Conservation (phyloP, 1,140 invertebrate genomes). For the Pseudomyrmex concolor region DNA sequence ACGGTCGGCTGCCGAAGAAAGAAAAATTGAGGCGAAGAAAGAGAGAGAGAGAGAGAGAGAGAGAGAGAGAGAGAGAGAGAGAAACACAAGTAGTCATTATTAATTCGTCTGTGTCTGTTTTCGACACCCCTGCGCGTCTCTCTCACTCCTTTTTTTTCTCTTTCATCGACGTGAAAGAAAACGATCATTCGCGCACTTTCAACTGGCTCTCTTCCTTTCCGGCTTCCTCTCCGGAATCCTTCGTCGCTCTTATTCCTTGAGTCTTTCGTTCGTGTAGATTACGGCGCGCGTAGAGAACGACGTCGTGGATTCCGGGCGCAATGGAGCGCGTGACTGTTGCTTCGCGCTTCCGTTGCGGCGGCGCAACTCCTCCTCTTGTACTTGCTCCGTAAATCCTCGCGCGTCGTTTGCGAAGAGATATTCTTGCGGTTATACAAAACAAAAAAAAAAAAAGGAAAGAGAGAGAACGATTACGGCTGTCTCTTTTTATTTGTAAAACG, state of each 20-base stretch:
- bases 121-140: slow-evolving; percentile 16
- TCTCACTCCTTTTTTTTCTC: slow-evolving; percentile 27
- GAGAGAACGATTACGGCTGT: background rate
- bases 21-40: slow-evolving; percentile 29
- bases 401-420: slow-evolving; percentile 39
- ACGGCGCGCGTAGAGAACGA: background rate
- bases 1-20: slow-evolving; percentile 45
- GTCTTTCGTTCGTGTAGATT: slow-evolving; percentile 46
- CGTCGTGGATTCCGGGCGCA: slow-evolving; percentile 55
- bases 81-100: slow-evolving; percentile 49
- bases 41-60: too few relatives aligned
- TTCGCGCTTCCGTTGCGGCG: slow-evolving; percentile 37
- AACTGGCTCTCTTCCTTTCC: slow-evolving; percentile 3
- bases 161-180: slow-evolving; percentile 21
- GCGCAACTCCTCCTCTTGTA: background rate
- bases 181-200: slow-evolving; percentile 8
- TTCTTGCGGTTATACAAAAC: slow-evolving; percentile 12
- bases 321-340: slow-evolving; percentile 51
- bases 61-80: background rate
- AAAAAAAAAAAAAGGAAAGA: too few relatives aligned
- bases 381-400: slow-evolving; percentile 40
- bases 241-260: slow-evolving; percentile 6
- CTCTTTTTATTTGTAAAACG: background rate
- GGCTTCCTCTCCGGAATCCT: slow-evolving; percentile 8
- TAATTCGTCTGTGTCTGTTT: slow-evolving; percentile 58